Evolutionary conservation across 2,888 invertebrate genomes (phyloP).

Genomic region (Drosophila mimica): DNA sequence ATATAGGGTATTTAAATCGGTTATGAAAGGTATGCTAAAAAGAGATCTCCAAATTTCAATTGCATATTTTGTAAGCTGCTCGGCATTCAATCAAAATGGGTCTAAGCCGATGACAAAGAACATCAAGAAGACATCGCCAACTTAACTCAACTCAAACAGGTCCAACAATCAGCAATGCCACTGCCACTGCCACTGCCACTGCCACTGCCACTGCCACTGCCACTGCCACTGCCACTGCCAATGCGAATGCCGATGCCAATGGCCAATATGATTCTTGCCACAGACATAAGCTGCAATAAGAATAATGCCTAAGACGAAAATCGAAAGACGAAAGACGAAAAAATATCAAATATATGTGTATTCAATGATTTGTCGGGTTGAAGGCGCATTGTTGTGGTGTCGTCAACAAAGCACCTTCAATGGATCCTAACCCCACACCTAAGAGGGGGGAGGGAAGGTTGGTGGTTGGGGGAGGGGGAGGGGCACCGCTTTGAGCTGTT

Average conservation of each 20-base stretch:
- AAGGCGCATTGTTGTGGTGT: slow-evolving; percentile 50
- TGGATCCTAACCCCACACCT: slow-evolving; percentile 17
- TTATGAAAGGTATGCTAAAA: slow-evolving; percentile 23
- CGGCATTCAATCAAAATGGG: slow-evolving; percentile 12
- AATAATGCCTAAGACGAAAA: slow-evolving; percentile 30
- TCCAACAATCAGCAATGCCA: slow-evolving; percentile 11
- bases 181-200: slow-evolving; percentile 12
- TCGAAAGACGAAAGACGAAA: not conserved
- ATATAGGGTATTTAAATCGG: not conserved
- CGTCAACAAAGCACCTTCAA: slow-evolving; percentile 49
- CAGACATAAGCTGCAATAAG: slow-evolving; percentile 56
- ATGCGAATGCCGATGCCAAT: slow-evolving; percentile 8
- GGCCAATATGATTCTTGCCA: slow-evolving; percentile 18
- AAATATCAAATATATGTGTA: slow-evolving; percentile 29
- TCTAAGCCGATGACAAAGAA: not conserved
- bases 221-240: slow-evolving; percentile 15
- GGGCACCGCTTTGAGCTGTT: slow-evolving; percentile 35
- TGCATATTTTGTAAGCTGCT: slow-evolving; percentile 21
- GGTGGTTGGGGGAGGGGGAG: no score
- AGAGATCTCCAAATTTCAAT: slow-evolving; percentile 7
- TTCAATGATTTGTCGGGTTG: slow-evolving; percentile 39
- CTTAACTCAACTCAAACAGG: not conserved
- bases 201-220: slow-evolving; percentile 12
- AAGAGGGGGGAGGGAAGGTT: no score
- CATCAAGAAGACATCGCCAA: not conserved